Evolutionary conservation across 2,888 invertebrate species (phyloP).

Genomic region (Eustalomyia histrio): DNA sequence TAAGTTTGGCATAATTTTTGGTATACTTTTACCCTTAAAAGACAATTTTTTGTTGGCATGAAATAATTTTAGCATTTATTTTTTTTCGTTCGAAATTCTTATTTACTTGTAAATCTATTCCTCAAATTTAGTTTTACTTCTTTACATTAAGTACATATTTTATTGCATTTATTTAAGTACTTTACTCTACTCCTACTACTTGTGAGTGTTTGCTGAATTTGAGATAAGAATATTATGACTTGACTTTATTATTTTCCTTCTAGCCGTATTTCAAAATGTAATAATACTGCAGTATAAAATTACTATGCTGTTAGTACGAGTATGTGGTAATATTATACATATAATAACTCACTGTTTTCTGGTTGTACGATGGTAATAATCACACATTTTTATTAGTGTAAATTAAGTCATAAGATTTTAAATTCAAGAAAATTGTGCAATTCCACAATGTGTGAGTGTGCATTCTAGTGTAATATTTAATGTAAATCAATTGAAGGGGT

Average conservation of each 20-base stretch:
- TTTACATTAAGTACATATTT: slow-evolving; percentile 33
- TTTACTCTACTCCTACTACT: not conserved
- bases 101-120: slow-evolving; percentile 49
- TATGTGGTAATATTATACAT: slow-evolving; percentile 28
- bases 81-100: slow-evolving; percentile 2
- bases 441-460: not conserved
- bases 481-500: slow-evolving; percentile 18
- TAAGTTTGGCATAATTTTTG: not conserved
- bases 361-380: slow-evolving; percentile 44
- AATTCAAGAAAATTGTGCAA: not conserved
- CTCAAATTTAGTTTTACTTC: slow-evolving; percentile 30
- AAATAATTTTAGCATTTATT: slow-evolving; percentile 9
- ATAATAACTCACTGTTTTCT: slow-evolving; percentile 48
- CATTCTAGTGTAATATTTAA: slow-evolving; percentile 4
- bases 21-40: not conserved
- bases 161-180: slow-evolving; percentile 50
- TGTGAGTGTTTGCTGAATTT: not conserved
- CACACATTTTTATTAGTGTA: slow-evolving; percentile 42
- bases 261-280: not conserved
- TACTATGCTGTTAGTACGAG: not conserved
- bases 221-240: slow-evolving; percentile 2
- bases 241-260: not conserved
- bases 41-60: slow-evolving; percentile 4
- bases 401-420: slow-evolving; percentile 49
- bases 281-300: slow-evolving; percentile 1